These are phyloP conservation scores for Drosophila antonietae DNA, from an alignment of 2,888 invertebrate species.

Conservation along the genomic window DNA sequence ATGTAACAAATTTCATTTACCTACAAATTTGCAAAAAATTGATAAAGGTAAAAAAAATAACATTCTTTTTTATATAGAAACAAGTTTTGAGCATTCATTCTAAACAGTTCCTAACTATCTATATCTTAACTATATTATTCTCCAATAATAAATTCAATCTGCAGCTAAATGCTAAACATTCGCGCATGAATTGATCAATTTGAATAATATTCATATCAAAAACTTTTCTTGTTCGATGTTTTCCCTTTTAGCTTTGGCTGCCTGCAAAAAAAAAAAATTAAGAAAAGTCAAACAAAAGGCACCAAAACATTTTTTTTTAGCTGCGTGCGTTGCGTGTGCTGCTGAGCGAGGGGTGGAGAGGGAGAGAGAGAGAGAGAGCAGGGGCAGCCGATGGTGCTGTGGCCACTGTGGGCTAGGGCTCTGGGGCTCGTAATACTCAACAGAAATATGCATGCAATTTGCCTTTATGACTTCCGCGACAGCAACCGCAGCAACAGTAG, in stretches of 20 bases:
- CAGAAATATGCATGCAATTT: conserved; percentile 71
- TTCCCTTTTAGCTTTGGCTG: conserved; percentile 41
- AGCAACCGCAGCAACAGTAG: conserved; percentile 49
- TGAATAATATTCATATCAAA: not conserved
- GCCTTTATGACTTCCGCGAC: conserved; percentile 75
- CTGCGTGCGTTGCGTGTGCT: conserved; percentile 54
- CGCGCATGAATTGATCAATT: not conserved
- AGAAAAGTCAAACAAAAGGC: conserved; percentile 45
- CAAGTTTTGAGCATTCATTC: no score
- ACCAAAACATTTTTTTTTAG: conserved; percentile 33
- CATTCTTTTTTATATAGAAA: no score
- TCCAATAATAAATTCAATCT: no score
- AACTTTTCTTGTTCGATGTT: conserved; percentile 28
- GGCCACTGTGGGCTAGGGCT: conserved; percentile 5
- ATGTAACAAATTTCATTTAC: no score
- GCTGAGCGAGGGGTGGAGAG: not conserved
- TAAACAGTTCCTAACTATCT: no score
- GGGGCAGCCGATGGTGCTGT: not conserved
- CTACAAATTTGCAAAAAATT: no score
- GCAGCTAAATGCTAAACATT: no score
- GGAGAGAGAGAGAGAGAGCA: not conserved
- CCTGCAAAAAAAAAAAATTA: not conserved
- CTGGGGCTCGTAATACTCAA: conserved; percentile 32
- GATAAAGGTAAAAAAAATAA: no score
- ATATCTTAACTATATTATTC: no score